A percentile compares a stretch with the other conserved stretches of the same genome.
phyloP scores from a whole-genome alignment of 2,888 invertebrate species.

The Chrysomela aeneicollis region DNA sequence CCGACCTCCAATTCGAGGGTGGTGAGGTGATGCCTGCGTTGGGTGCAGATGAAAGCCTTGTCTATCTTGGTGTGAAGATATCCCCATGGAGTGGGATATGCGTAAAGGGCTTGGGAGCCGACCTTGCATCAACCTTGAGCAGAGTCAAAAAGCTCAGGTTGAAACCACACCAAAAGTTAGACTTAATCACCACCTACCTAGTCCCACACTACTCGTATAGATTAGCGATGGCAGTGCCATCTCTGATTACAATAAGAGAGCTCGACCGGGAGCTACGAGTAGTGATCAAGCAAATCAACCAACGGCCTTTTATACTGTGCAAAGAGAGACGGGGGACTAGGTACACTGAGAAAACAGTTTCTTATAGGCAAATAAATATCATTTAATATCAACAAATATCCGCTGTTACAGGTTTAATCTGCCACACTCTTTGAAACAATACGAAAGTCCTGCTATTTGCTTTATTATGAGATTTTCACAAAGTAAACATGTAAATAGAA shows the following conservation, averaged over 20 bases:
- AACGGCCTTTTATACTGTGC: slow-evolving; percentile 47
- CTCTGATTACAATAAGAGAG: slow-evolving; percentile 34
- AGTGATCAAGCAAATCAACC: slow-evolving; percentile 46
- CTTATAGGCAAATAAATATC: too few species aligned
- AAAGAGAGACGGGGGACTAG: slow-evolving; percentile 48
- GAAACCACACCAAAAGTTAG: slow-evolving; percentile 57
- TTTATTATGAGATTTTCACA: too few species aligned
- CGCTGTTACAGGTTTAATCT: too few species aligned
- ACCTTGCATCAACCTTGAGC: slow-evolving; percentile 40
- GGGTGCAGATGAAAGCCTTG: slow-evolving; percentile 34
- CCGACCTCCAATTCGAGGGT: slow-evolving; percentile 39
- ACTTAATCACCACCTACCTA: slow-evolving; percentile 53
- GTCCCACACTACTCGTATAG: slow-evolving; percentile 55
- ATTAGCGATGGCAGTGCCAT: slow-evolving; percentile 49
- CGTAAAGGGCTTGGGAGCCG: slow-evolving; percentile 30
- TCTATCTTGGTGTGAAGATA: slow-evolving; percentile 50
- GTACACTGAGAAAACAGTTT: slow-evolving; percentile 15
- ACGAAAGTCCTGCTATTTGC: too few species aligned
- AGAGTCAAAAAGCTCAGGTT: slow-evolving; percentile 48
- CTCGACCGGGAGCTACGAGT: slow-evolving; percentile 49
- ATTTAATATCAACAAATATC: too few species aligned
- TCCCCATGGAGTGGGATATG: slow-evolving; percentile 45
- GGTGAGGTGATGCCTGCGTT: slow-evolving; percentile 40
- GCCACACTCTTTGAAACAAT: too few species aligned
- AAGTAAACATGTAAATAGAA: too few species aligned